A percentile compares a stretch with the other conserved stretches of the same genome.
Conservation (phyloP, 2,888 invertebrate genomes). For the Apoda limacodes region DNA sequence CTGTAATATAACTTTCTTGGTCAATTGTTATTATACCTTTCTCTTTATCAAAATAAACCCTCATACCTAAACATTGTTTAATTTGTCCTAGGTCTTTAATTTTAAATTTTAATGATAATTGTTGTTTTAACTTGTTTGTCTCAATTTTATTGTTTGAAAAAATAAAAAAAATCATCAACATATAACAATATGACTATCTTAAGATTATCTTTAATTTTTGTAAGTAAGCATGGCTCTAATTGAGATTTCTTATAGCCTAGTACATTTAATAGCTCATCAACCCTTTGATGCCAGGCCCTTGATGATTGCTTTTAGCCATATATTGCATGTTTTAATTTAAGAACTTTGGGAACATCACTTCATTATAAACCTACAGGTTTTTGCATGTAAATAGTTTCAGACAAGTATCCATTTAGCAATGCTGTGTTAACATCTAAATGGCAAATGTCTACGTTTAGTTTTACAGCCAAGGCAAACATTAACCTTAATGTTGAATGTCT, state of each 20-base stretch:
- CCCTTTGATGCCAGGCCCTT: too few species aligned
- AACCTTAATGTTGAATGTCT: slow-evolving; percentile 12
- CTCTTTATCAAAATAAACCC: slow-evolving; percentile 12
- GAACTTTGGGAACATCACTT: slow-evolving; percentile 8
- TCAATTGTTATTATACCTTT: slow-evolving; percentile 12
- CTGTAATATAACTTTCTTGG: slow-evolving; percentile 13
- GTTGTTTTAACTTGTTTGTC: slow-evolving; percentile 5
- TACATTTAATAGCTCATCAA: too few species aligned
- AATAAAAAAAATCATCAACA: slow-evolving; percentile 7
- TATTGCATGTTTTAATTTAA: slow-evolving; percentile 2
- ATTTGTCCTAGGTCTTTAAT: slow-evolving; percentile 15
- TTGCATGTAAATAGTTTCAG: slow-evolving; percentile 10
- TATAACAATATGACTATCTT: slow-evolving; percentile 8
- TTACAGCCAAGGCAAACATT: slow-evolving; percentile 10
- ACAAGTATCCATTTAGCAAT: slow-evolving; percentile 12
- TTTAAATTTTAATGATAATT: slow-evolving; percentile 11
- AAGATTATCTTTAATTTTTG: slow-evolving; percentile 6
- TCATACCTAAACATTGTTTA: slow-evolving; percentile 13
- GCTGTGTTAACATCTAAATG: slow-evolving; percentile 12
- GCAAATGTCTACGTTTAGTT: slow-evolving; percentile 8
- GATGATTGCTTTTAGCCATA: too few species aligned
- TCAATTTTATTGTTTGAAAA: slow-evolving; percentile 8
- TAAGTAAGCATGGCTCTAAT: too few species aligned
- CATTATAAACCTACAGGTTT: slow-evolving; percentile 4
- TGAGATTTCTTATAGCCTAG: too few species aligned